phyloP scores from a whole-genome alignment of 2,113 vertebrate species.

The Scolopax mira region DNA sequence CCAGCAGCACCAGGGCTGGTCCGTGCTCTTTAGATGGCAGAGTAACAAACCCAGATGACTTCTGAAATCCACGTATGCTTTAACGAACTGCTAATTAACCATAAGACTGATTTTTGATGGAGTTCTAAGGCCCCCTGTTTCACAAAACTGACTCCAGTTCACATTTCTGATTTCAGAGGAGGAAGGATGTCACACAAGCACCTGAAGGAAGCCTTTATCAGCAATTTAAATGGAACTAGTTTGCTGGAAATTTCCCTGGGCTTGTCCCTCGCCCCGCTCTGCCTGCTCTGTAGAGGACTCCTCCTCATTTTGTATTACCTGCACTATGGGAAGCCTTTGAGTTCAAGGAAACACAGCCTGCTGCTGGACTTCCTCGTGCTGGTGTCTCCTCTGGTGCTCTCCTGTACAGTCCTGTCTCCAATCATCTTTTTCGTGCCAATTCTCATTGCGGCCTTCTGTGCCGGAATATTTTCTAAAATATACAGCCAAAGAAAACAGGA shows the following conservation, averaged over 20 bases:
- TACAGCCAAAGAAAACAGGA: conserved; percentile 44
- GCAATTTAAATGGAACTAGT: conserved; percentile 89
- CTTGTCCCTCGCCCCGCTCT: conserved; percentile 79
- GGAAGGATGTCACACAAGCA: conserved; percentile 81
- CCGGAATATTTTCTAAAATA: conserved; percentile 67
- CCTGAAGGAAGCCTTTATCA: conserved; percentile 89
- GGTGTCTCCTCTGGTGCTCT: conserved; percentile 80
- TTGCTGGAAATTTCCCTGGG: conserved; percentile 83
- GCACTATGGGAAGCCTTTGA: conserved; percentile 52
- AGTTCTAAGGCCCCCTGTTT: background rate
- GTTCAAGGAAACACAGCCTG: conserved; percentile 70
- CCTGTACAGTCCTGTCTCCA: conserved; percentile 82
- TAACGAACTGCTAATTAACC: background rate
- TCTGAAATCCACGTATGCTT: rapidly evolving
- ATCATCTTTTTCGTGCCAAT: conserved; percentile 68
- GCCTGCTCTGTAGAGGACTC: conserved; percentile 84
- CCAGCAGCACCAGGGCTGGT: background rate
- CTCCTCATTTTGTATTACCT: conserved; percentile 76
- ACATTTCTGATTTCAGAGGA: conserved; percentile 21
- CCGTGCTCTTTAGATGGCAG: background rate
- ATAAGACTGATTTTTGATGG: background rate
- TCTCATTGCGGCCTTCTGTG: conserved; percentile 46
- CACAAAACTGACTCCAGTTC: background rate
- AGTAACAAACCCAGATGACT: background rate
- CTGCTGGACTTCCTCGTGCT: conserved; percentile 84